A percentile compares a stretch with the other conserved stretches of the same genome.
phyloP scores from a whole-genome alignment of 2,888 invertebrate species.

The Sinelater perroti region DNA sequence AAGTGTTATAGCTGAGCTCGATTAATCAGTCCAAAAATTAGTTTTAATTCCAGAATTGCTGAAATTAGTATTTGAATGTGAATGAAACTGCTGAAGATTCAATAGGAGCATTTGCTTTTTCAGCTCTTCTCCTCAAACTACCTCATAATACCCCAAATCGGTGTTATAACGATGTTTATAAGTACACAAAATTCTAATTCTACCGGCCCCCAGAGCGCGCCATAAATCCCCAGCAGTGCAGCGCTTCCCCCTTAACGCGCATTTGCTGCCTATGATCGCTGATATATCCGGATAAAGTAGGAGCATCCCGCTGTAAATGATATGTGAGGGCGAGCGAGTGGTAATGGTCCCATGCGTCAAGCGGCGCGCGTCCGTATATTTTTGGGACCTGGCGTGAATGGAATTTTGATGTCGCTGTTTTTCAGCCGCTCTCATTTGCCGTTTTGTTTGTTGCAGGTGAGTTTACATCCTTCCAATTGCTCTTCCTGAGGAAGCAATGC shows the following conservation, averaged over 20 bases:
- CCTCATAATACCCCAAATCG: no score
- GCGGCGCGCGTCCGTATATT: slow-evolving; percentile 12
- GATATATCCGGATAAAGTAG: slow-evolving; percentile 18
- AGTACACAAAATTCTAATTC: no score
- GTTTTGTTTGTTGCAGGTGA: slow-evolving; percentile 18
- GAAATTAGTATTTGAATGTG: no score
- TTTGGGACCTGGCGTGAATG: slow-evolving; percentile 11
- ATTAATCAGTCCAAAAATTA: no score
- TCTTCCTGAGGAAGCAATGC: no score
- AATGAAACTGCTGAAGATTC: no score
- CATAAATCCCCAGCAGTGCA: not conserved
- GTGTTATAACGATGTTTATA: no score
- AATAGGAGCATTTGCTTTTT: no score
- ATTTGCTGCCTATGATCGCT: not conserved
- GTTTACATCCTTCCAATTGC: not conserved
- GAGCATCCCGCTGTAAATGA: slow-evolving; percentile 11
- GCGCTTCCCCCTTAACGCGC: not conserved
- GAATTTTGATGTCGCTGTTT: slow-evolving; percentile 17
- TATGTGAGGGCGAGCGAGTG: slow-evolving; percentile 16
- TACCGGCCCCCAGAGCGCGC: no score
- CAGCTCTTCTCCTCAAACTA: no score
- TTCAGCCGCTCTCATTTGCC: not conserved
- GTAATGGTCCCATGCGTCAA: slow-evolving; percentile 22
- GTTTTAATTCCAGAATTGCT: no score
- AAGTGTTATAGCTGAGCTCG: no score